These are phyloP conservation scores for Corythornis vintsioides DNA, from an alignment of 2,113 vertebrate genomes.

Conservation along the genomic window DNA sequence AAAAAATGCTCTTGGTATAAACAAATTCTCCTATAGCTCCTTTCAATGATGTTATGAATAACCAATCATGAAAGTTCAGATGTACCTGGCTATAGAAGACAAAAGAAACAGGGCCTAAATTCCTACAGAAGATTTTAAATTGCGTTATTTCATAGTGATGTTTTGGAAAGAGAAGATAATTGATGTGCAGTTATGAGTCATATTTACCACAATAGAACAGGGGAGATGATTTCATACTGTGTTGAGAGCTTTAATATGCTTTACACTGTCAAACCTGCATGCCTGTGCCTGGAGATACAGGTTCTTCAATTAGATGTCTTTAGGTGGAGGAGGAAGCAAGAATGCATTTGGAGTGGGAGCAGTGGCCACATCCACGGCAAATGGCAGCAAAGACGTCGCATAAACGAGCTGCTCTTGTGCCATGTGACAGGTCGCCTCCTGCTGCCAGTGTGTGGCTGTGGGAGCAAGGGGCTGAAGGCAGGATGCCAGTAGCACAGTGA, in stretches of 20 bases:
- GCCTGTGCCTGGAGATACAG: constrained; percentile 13
- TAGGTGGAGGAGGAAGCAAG: not conserved
- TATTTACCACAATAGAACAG: constrained; percentile 8
- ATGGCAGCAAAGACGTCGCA: not conserved
- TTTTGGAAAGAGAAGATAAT: constrained; percentile 51
- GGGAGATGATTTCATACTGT: not conserved
- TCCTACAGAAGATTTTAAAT: constrained; percentile 42
- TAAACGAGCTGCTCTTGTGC: not conserved
- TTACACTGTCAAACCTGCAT: not conserved
- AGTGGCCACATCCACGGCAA: not conserved
- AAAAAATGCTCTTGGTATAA: not conserved
- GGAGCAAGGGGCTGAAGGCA: not conserved
- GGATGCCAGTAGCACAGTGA: not conserved
- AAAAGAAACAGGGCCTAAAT: not conserved
- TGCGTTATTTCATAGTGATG: not conserved
- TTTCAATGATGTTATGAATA: not conserved
- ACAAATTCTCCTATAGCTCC: not conserved
- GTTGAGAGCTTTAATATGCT: not conserved
- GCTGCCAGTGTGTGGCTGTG: not conserved
- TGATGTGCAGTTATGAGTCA: constrained; percentile 43
- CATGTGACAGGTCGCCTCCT: not conserved
- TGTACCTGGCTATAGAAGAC: not conserved
- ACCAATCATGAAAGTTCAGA: not conserved
- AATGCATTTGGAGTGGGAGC: not conserved
- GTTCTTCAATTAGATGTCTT: not conserved